A percentile compares a stretch with the other conserved stretches of the same genome.
These are phyloP conservation scores for Ametastegia equiseti DNA, from an alignment of 2,888 invertebrate genomes.

Conservation along the genomic window DNA sequence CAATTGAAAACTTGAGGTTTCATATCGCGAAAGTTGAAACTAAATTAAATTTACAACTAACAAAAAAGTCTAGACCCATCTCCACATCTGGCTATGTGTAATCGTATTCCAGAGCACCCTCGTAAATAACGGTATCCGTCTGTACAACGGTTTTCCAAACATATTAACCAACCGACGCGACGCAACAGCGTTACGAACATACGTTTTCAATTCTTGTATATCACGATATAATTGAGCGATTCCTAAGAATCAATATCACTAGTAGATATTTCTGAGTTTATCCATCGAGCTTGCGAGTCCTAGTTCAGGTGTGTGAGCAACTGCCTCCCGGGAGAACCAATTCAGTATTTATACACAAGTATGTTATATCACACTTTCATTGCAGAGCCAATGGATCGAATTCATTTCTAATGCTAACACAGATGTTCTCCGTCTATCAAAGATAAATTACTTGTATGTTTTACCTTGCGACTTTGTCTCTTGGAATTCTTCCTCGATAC, in stretches of 20 bases:
- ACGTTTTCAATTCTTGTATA: neutral
- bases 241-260: neutral
- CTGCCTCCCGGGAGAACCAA: neutral
- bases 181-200: neutral
- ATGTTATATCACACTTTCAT: neutral
- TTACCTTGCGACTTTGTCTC: slow-evolving; percentile 71
- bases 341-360: neutral
- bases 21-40: neutral
- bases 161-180: neutral
- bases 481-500: slow-evolving; percentile 67
- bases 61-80: neutral
- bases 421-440: slow-evolving; percentile 63
- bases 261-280: neutral
- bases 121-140: neutral
- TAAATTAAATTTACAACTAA: neutral
- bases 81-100: neutral
- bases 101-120: neutral
- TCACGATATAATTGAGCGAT: neutral
- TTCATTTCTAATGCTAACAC: slow-evolving; percentile 54
- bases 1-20: neutral
- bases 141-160: neutral
- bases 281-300: neutral
- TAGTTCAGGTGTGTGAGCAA: neutral
- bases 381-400: neutral
- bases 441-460: slow-evolving; percentile 69